Percentiles rank a stretch among this genome's conserved stretches.
phyloP scores from a whole-genome alignment of 1,140 invertebrate species.

The Euura saliciscinereae region DNA sequence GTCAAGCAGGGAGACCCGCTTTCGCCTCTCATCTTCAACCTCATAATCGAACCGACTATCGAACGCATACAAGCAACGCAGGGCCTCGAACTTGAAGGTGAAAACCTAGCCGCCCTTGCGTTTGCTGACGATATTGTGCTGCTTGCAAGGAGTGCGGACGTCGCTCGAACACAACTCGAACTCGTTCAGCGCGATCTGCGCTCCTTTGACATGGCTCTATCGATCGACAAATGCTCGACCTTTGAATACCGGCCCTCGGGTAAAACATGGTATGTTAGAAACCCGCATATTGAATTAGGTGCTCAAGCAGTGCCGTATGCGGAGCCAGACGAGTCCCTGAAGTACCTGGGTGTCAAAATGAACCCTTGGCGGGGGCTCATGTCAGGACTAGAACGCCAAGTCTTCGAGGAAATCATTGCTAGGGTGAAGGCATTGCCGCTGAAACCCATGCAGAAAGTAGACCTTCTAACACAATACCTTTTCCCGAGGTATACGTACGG shows the following conservation, averaged over 20 bases:
- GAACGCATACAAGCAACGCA: slow-evolving; percentile 20
- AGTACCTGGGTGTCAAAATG: slow-evolving; percentile 17
- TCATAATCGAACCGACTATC: slow-evolving; percentile 41
- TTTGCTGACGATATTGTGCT: slow-evolving; percentile 47
- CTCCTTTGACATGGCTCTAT: slow-evolving; percentile 19
- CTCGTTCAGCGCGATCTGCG: slow-evolving; percentile 23
- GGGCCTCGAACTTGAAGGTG: not conserved
- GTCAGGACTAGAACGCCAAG: slow-evolving; percentile 12
- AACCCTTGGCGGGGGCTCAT: slow-evolving; percentile 28
- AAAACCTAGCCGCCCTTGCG: slow-evolving; percentile 27
- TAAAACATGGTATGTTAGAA: slow-evolving; percentile 28
- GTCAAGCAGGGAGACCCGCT: slow-evolving; percentile 54
- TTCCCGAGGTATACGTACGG: slow-evolving; percentile 31
- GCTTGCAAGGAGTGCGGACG: slow-evolving; percentile 20
- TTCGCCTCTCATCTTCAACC: slow-evolving; percentile 46
- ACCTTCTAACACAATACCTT: slow-evolving; percentile 31
- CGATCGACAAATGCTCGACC: slow-evolving; percentile 27
- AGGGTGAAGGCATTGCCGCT: slow-evolving; percentile 23
- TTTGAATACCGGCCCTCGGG: slow-evolving; percentile 20
- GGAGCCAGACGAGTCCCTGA: not conserved
- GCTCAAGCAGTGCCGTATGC: not conserved
- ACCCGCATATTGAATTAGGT: slow-evolving; percentile 17
- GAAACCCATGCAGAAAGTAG: slow-evolving; percentile 33
- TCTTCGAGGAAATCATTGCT: slow-evolving; percentile 15
- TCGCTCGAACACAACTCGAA: slow-evolving; percentile 22